Conservation (phyloP, 1,140 invertebrate genomes). For the Papilio glaucus region DNA sequence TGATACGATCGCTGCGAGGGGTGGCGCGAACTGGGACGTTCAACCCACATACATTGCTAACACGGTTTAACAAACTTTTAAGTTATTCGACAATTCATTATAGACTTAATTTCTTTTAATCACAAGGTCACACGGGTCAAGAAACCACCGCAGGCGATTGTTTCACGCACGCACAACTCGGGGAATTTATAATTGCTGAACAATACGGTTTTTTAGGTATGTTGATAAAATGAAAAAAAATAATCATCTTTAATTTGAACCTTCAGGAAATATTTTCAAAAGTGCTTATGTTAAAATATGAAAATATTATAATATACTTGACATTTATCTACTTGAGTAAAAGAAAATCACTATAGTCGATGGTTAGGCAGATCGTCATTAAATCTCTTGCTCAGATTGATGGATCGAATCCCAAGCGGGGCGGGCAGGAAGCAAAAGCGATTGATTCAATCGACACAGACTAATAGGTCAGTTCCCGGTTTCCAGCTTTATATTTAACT, state of each 20-base stretch:
- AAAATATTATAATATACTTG: too few species aligned
- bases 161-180: slow-evolving; percentile 6
- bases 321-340: too few species aligned
- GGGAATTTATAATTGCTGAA: neutral
- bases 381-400: too few species aligned
- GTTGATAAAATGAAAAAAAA: neutral
- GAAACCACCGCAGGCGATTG: slow-evolving; percentile 12
- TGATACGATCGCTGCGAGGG: slow-evolving; percentile 54
- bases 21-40: slow-evolving; percentile 36
- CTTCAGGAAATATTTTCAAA: too few species aligned
- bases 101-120: slow-evolving; percentile 14
- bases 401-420: too few species aligned
- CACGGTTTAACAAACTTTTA: slow-evolving; percentile 17
- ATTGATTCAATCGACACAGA: too few species aligned
- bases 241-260: neutral
- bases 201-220: neutral
- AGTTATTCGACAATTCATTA: slow-evolving; percentile 19
- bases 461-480: too few species aligned
- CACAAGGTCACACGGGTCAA: slow-evolving; percentile 25
- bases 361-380: too few species aligned
- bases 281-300: too few species aligned
- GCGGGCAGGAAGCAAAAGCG: too few species aligned
- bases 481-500: too few species aligned
- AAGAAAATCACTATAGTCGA: too few species aligned
- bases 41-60: slow-evolving; percentile 10